phyloP scores from a whole-genome alignment of 2,888 invertebrate genomes.

The Theretra japonica region DNA sequence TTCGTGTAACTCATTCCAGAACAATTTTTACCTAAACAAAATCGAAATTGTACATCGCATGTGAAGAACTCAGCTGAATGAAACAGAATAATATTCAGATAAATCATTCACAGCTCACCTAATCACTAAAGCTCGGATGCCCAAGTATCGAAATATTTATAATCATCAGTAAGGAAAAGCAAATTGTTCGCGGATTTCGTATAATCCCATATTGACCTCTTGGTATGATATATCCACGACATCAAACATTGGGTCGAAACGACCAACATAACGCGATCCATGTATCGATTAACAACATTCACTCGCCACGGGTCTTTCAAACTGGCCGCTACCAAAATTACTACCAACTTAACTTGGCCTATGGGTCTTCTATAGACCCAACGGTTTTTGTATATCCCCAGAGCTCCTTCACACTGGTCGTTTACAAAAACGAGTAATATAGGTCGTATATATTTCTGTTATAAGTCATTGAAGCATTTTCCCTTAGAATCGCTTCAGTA shows the following conservation, averaged over 20 bases:
- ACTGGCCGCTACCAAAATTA: slow-evolving; percentile 51
- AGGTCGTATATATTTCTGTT: slow-evolving; percentile 76
- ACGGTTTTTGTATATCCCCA: slow-evolving; percentile 35
- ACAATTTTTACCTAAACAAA: no score
- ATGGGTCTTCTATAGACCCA: slow-evolving; percentile 34
- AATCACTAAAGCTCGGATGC: background rate
- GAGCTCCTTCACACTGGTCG: slow-evolving; percentile 39
- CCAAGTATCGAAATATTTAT: slow-evolving; percentile 17
- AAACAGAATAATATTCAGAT: background rate
- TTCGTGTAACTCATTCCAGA: no score
- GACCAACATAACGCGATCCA: slow-evolving; percentile 49
- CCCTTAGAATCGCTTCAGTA: slow-evolving; percentile 67
- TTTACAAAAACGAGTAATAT: slow-evolving; percentile 58
- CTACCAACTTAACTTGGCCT: slow-evolving; percentile 50
- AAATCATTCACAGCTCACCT: background rate
- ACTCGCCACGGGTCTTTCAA: slow-evolving; percentile 44
- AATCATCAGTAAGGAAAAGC: slow-evolving; percentile 37
- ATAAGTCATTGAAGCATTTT: slow-evolving; percentile 75
- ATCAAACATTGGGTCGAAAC: slow-evolving; percentile 52
- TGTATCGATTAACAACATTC: slow-evolving; percentile 41
- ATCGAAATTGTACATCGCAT: no score
- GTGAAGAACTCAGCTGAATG: background rate
- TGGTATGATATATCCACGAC: slow-evolving; percentile 57
- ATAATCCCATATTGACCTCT: slow-evolving; percentile 55
- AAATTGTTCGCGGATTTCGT: slow-evolving; percentile 38